phyloP scores from a whole-genome alignment of 2,888 invertebrate species.

The Drosophila meridiana region DNA sequence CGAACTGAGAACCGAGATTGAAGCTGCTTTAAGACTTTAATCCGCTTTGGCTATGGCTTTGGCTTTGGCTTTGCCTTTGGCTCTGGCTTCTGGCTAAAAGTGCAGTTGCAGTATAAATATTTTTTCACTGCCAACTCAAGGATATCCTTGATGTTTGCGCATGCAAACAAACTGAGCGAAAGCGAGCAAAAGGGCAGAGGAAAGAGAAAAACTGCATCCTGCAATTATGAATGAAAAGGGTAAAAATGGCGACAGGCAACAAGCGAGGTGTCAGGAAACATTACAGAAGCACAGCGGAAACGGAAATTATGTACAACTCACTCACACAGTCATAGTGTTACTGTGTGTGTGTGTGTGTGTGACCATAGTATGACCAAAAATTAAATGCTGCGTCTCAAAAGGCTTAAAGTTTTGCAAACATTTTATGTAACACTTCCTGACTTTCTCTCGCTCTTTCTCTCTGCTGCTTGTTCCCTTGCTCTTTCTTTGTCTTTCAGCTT shows the following conservation, averaged over 20 bases:
- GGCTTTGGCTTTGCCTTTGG: conserved; percentile 11
- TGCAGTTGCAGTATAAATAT: conserved; percentile 60
- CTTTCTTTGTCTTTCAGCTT: conserved; percentile 22
- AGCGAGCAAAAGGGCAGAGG: not conserved
- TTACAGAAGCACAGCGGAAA: conserved; percentile 43
- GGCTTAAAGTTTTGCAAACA: conserved; percentile 54
- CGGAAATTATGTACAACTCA: conserved; percentile 47
- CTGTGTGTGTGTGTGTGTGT: conserved; percentile 9
- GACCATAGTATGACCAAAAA: conserved; percentile 34
- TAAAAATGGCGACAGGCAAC: conserved; percentile 43
- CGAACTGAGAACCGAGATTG: conserved; percentile 6
- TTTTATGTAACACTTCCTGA: conserved; percentile 41
- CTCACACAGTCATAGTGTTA: not conserved
- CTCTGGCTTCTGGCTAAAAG: conserved; percentile 30
- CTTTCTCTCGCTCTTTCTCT: not conserved
- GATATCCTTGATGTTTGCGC: conserved; percentile 76
- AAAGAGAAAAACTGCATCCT: conserved; percentile 58
- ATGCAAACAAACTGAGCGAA: not conserved
- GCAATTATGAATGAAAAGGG: conserved; percentile 74
- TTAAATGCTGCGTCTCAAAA: conserved; percentile 47
- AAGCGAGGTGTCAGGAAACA: conserved; percentile 56
- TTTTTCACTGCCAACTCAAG: conserved; percentile 78
- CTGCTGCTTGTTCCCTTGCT: not conserved
- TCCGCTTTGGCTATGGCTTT: conserved; percentile 16
- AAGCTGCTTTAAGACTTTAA: conserved; percentile 27